Evolutionary conservation across 2,888 invertebrate genomes (phyloP).

Genomic region (Callimorpha dominula): DNA sequence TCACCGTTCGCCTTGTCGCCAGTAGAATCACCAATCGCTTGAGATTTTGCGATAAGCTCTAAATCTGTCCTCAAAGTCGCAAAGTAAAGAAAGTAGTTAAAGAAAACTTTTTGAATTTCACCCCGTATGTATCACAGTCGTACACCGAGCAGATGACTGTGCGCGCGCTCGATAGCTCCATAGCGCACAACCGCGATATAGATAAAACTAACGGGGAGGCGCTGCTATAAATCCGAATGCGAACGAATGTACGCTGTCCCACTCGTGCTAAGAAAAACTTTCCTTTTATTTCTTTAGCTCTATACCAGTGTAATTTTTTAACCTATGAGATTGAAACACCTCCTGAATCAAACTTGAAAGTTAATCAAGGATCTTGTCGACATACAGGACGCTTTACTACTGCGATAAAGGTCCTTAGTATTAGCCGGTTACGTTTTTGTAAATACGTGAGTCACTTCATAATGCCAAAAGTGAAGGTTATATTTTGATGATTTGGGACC

Average conservation of each 20-base stretch:
- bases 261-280: slow-evolving; percentile 49
- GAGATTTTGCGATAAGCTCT: too few species aligned
- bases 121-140: slow-evolving; percentile 58
- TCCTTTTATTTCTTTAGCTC: slow-evolving; percentile 3
- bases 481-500: too few species aligned
- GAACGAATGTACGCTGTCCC: slow-evolving; percentile 54
- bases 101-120: slow-evolving; percentile 21
- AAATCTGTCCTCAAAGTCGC: neutral
- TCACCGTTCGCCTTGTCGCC: neutral
- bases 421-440: too few species aligned
- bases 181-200: slow-evolving; percentile 79
- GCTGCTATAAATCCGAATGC: slow-evolving; percentile 73
- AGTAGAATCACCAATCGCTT: too few species aligned
- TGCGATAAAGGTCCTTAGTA: neutral
- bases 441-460: too few species aligned
- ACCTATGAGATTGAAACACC: neutral
- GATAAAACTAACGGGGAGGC: slow-evolving; percentile 82
- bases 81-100: neutral
- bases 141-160: slow-evolving; percentile 70
- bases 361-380: neutral
- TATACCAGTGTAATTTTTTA: neutral
- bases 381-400: neutral
- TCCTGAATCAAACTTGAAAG: neutral
- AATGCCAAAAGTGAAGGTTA: too few species aligned
- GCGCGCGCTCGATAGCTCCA: slow-evolving; percentile 76